Base-by-base conservation (phyloP, 1,140 invertebrate species). In the Nylanderia fulva region DNA sequence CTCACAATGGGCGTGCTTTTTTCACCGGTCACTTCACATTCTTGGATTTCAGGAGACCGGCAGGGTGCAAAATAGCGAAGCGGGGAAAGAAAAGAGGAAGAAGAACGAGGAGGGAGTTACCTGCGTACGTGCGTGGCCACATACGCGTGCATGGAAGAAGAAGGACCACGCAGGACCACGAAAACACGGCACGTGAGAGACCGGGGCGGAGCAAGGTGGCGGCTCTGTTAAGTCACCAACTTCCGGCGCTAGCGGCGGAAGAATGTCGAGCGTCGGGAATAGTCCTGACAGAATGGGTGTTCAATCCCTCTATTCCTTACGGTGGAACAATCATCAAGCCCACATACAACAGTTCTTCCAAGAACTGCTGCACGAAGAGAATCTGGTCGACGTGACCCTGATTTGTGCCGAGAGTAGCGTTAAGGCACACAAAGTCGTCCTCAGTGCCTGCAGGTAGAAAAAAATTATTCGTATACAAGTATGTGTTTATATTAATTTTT, bases 311-410 rank as follows among this genome's bases (percentile, higher is more conserved):
- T 98, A 98, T 94, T 98, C 98, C 91, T 95, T 98, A 85, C 96
- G 97, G 94, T 98, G 98, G 98, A 98, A 98, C 95, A 98, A 98
- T 95, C 98, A 98, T 95, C 97, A 98, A 92, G 96, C 96, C 76
- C 97, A 98, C 94, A 97, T 98, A 93, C 95, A 98, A 85, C 96
- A 97, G 85, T 97, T 98, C 21, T 98, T 99, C 95, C 98, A 98
- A 90, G 96, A 97, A 9, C 95, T 98, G 60, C 95, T 98, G 63
- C 97, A 98, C 89, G 97, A 97, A 24, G 98, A 98, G 93, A 96
- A 97, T 4, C 96, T 98, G 58, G 98, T 98, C 60, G 98, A 98
- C 92, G 98, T 98, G 68, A 98, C 98, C 1, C 95, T 99, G 56
- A 97, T 98, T 33, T 98, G 98, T 92, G 96, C 97, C 48, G 97